Base-by-base conservation (phyloP, 2,888 invertebrate genomes). In the Hyposoter didymator region DNA sequence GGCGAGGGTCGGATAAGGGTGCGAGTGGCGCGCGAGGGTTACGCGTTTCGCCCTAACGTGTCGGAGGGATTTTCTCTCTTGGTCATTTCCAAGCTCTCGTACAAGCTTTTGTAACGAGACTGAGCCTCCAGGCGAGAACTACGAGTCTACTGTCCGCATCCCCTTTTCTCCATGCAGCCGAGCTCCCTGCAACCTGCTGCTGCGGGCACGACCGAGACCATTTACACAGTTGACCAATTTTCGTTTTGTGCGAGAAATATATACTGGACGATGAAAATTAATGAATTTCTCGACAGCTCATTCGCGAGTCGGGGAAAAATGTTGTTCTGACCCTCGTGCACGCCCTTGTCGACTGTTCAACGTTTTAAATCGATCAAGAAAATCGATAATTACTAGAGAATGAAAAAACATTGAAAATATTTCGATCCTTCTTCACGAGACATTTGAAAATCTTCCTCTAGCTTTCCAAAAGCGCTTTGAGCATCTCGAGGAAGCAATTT, bases 41-140 rank as follows among this genome's bases (percentile, higher is more conserved):
- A 72, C 79, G 49, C 12, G 52, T 39, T 66, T 55, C 52, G 52
- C 35, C 64, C 55, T 73, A 22, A 45, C 55, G 70, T 75, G 66
- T 75, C 69, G 62, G 59, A 78, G 78, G 69, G 73, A 62, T n/a
- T 78, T 82, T 67, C 74, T 70, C 74, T 78, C 47, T 81, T 84
- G 74, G 78, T 84, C 81, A 84, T 82, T 82, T 82, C 45, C 78
- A 82, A 78, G 74, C 81, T 69, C 52, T 70, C 70, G 74, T 69
- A 78, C 55, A n/a, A 62, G 73, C 66, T 28, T n/a, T n/a, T n/a
- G 28, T 28, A 52, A 76, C 82, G 67, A 74, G 74, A 66, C 52
- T 47, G 64, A 76, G 70, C 82, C 82, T 72, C 72, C 45, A 72
- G 78, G 69, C 64, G 43, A 49, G 47, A 78, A 73, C 72, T 74